Evolutionary conservation across 2,797 vertebrate genomes (phyloP).

Genomic region (Chelonia mydas): DNA sequence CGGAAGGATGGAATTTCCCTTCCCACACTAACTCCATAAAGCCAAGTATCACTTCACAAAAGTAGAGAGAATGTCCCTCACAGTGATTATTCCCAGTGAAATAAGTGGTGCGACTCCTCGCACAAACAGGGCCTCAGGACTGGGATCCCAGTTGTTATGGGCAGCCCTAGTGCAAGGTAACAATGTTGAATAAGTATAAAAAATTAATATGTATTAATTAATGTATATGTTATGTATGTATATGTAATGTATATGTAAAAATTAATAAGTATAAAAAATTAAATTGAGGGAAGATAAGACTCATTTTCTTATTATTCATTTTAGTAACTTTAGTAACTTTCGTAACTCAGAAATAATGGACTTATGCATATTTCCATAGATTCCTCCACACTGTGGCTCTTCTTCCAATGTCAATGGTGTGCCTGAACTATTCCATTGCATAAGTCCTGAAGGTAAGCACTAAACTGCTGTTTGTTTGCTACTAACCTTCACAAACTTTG

Average conservation of each 20-base stretch:
- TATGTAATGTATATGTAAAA: too few species aligned
- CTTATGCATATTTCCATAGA: slow-evolving; percentile 75
- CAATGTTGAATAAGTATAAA: not conserved
- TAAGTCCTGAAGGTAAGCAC: slow-evolving; percentile 90
- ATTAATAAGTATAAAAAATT: not conserved
- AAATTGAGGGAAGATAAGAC: not conserved
- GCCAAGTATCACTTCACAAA: not conserved
- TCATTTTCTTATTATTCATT: rapidly evolving
- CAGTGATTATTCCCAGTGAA: not conserved
- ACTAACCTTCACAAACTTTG: not conserved
- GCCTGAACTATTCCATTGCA: slow-evolving; percentile 79
- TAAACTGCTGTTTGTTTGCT: not conserved
- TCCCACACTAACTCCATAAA: not conserved
- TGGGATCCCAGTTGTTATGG: not conserved
- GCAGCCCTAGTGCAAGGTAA: not conserved
- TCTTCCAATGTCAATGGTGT: slow-evolving; percentile 88
- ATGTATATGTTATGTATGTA: too few species aligned
- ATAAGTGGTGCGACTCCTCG: not conserved
- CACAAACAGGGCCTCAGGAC: not conserved
- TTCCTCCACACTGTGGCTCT: slow-evolving; percentile 85
- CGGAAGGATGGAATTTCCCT: not conserved
- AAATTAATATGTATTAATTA: not conserved
- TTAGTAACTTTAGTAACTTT: not conserved
- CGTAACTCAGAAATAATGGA: not conserved
- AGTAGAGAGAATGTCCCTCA: not conserved